Evolutionary conservation across 2,113 vertebrate genomes (phyloP).

Genomic region (Pollimyrus isidori): DNA sequence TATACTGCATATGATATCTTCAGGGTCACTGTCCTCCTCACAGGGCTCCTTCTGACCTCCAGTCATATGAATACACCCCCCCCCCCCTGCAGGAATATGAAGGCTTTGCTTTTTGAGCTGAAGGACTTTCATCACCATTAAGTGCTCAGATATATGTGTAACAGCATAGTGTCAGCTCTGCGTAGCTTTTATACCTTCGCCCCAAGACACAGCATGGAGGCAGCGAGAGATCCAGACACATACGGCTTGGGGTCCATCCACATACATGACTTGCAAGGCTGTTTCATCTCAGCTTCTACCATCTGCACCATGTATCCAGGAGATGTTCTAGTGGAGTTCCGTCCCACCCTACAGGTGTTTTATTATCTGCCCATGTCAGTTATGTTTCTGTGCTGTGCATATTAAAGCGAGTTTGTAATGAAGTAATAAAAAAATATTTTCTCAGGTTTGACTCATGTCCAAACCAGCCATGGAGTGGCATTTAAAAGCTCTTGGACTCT

Average conservation of each 20-base stretch:
- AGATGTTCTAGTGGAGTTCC: background rate
- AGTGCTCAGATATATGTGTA: slow-evolving; percentile 33
- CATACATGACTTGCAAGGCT: background rate
- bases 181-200: slow-evolving; percentile 59
- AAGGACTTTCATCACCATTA: background rate
- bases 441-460: background rate
- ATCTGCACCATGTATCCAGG: background rate
- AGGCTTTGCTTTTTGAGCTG: background rate
- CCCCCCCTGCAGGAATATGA: background rate
- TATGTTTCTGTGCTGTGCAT: background rate
- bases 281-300: background rate
- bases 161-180: slow-evolving; percentile 64
- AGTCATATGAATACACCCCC: background rate
- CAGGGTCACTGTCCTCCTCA: background rate
- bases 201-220: slow-evolving; percentile 47
- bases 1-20: background rate
- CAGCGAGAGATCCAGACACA: background rate
- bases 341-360: background rate
- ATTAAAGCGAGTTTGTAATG: background rate
- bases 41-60: background rate
- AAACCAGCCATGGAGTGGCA: background rate
- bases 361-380: background rate
- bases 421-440: background rate
- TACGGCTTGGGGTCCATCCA: background rate
- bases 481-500: background rate